phyloP scores from a whole-genome alignment of 2,113 vertebrate genomes.

The Protobothrops flavoviridis region DNA sequence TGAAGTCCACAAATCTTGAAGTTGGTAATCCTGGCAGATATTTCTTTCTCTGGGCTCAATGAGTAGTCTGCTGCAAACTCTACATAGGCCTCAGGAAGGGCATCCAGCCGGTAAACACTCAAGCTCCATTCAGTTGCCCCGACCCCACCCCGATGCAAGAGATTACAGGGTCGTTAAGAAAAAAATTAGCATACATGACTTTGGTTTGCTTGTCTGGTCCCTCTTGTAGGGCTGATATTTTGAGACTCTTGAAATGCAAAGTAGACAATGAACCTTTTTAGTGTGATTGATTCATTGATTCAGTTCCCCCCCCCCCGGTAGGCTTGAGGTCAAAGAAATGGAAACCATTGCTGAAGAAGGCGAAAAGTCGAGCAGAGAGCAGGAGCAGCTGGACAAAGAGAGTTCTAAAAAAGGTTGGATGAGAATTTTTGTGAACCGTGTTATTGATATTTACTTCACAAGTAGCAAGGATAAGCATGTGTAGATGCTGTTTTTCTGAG shows the following conservation, averaged over 20 bases:
- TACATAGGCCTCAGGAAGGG: neutral
- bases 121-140: neutral
- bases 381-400: slow-evolving; percentile 15
- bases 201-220: neutral
- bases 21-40: too few relatives aligned
- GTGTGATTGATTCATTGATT: neutral
- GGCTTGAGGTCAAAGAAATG: slow-evolving; percentile 46
- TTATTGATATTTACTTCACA: neutral
- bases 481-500: neutral
- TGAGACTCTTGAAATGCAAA: neutral
- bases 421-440: neutral
- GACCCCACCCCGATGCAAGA: neutral
- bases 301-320: slow-evolving; percentile 18
- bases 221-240: neutral
- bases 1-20: too few relatives aligned
- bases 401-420: slow-evolving; percentile 30
- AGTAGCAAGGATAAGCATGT: neutral
- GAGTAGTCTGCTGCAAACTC: too few relatives aligned
- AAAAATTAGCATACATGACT: neutral
- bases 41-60: too few relatives aligned
- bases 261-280: neutral
- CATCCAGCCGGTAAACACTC: neutral
- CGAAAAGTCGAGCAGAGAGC: slow-evolving; percentile 1
- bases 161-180: neutral
- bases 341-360: slow-evolving; percentile 47